These are phyloP conservation scores for Myrmecobius fasciatus DNA, from an alignment of 2,113 vertebrate genomes.

Conservation along the genomic window DNA sequence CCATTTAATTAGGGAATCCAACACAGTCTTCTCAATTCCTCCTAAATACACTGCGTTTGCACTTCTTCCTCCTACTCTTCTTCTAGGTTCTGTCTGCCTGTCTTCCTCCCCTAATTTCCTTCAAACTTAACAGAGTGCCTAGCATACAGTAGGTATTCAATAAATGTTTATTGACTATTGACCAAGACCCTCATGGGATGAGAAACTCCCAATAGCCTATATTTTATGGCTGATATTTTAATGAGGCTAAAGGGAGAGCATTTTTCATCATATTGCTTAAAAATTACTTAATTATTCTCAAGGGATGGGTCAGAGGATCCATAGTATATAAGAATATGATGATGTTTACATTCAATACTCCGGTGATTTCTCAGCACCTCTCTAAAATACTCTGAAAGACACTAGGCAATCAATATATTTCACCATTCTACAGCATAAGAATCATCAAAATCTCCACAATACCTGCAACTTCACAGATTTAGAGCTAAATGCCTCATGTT, in stretches of 20 bases:
- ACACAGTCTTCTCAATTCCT: not conserved
- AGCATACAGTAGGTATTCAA: not conserved
- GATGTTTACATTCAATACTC: not conserved
- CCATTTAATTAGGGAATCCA: not conserved
- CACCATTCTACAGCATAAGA: not conserved
- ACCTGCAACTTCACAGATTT: not conserved
- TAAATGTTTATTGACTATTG: not conserved
- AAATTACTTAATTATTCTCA: not conserved
- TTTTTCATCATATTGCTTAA: not conserved
- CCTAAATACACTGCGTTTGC: not conserved
- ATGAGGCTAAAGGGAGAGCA: not conserved
- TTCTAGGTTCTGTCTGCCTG: rapidly evolving
- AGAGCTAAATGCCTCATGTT: not conserved
- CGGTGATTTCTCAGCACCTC: not conserved
- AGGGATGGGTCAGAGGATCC: not conserved
- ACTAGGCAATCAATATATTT: not conserved
- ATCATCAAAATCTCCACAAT: not conserved
- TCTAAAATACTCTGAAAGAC: too few relatives aligned
- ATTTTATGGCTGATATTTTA: not conserved
- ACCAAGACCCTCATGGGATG: not conserved
- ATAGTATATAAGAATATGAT: not conserved
- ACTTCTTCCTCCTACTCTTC: not conserved
- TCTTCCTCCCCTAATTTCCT: not conserved
- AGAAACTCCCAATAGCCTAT: not conserved
- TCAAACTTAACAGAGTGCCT: not conserved